Base-by-base conservation (phyloP, 1,140 invertebrate genomes). In the Drosophila triauraria region DNA sequence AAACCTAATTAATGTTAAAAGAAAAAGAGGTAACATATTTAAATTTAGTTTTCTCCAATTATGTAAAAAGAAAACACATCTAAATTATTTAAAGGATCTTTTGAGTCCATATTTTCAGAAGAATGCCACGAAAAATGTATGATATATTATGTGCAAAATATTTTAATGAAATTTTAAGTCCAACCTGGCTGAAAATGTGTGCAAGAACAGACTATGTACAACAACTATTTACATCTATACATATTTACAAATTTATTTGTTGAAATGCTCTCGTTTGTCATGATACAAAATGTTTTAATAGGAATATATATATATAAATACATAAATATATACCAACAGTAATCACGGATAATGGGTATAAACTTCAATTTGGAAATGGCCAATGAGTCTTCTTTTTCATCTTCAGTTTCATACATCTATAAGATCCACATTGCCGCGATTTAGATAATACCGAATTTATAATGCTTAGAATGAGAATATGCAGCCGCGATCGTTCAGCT, bases 181-280 rank as follows among this genome's bases (percentile, higher is more conserved):
- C 15, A 23, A 35, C 32, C 32, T 35, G 9, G 32, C 15, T 20
- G 9, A 25, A 4, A 42, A 12, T n/a, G 7, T 25, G 5, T n/a
- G 15, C 20, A 44, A 13, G 13, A 69, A 4, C 27, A 17, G 23
- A 25, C 53, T 23, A 35, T 54, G 30, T 38, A 62, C 32, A 32
- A 67, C 12, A 20, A 58, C 17, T 32, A 44, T 60, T 60, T 60
- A 59, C 42, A 84, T 63, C 17, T 74, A 46, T 84, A 88, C 84
- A 83, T 87, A 87, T 87, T 84, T 87, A 87, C 83, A 87, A 88
- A 78, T 88, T 88, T 87, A 88, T 87, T 84, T 74, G 35, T 75
- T 63, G 78, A 79, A 71, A 83, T 87, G 75, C 63, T 71, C 58
- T 80, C 71, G 32, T 80, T 88, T 82, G 72, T 80, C 77, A 82